A percentile compares a stretch with the other conserved stretches of the same genome.
Evolutionary conservation across 2,113 vertebrate species (phyloP).

Genomic region (Echinops telfairi): DNA sequence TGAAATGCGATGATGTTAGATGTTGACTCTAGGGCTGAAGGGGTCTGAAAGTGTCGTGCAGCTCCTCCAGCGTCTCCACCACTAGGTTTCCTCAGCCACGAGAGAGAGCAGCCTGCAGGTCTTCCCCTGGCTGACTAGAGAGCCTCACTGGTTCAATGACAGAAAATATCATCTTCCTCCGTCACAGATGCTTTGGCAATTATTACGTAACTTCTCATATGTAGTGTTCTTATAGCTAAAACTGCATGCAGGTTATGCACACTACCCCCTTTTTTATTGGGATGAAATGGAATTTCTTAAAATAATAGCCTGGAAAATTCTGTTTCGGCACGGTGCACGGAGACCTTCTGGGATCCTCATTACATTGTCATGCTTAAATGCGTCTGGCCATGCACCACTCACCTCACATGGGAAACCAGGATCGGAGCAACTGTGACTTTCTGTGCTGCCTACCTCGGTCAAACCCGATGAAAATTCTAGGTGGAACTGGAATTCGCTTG

Average conservation of each 20-base stretch:
- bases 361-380: background rate
- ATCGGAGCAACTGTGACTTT: background rate
- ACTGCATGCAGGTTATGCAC: background rate
- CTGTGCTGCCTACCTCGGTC: background rate
- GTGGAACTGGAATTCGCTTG: background rate
- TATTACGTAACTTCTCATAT: background rate
- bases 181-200: conserved; percentile 16
- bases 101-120: background rate
- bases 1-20: conserved; percentile 23
- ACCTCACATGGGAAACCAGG: background rate
- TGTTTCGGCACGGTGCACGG: background rate
- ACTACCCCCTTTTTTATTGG: background rate
- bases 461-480: background rate
- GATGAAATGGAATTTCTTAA: background rate
- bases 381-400: conserved; percentile 35
- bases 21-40: background rate
- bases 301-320: background rate
- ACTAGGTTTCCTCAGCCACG: background rate
- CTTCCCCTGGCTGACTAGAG: background rate
- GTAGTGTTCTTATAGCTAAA: conserved; percentile 32
- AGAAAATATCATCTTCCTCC: background rate
- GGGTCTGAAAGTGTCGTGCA: background rate
- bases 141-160: background rate
- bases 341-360: too few relatives aligned
- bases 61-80: background rate